Base-by-base conservation (phyloP, 2,888 invertebrate species). In the Melolontha melolontha region DNA sequence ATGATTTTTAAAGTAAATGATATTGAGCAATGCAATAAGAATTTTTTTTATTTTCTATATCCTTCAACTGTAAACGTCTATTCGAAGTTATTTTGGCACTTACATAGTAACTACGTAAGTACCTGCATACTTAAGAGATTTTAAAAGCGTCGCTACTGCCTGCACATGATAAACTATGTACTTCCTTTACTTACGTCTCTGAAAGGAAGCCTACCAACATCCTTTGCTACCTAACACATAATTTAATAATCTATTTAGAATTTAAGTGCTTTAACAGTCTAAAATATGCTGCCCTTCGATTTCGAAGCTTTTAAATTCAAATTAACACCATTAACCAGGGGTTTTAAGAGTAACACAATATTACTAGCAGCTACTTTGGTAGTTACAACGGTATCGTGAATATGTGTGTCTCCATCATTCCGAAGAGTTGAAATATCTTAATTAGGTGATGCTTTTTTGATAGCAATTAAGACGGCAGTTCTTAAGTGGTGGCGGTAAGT, bases 391-490 rank as follows among this genome's bases (percentile, higher is more conserved):
- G 42, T 42, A 42, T 57, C 57, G 42, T 57, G 27, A 27, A 57
- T 57, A 42, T 57, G 41, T 55, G 55, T 22, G 57, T 57, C 42
- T 41, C 57, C 57, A 42, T 41, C 57, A 22, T 41, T 22, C 12
- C 29, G 14, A 12, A 14, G 59, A 59, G 59, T 59, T 59, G 22
- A 42, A 57, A 57, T 57, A 57, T 57, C 57, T 57, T 57, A 57
- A 57, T 57, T 57, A 42, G 57, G 59, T 59, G 59, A 44, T 44
- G 68, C 68, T 68, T 57, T 70, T 68, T 69, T 71, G 71, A 70
- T 65, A 64, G 71, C 68, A 71, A 70, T 73, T 73, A 73, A 73
- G 66, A 50, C 71, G 70, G 66, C 69, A 69, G 64, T 66, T 34
- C 34, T 64, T 39, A 39, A 62, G 54, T 59, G 52, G 59, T 59